These are phyloP conservation scores for Percina caprodes DNA, from an alignment of 2,113 vertebrate species.

Conservation along the genomic window DNA sequence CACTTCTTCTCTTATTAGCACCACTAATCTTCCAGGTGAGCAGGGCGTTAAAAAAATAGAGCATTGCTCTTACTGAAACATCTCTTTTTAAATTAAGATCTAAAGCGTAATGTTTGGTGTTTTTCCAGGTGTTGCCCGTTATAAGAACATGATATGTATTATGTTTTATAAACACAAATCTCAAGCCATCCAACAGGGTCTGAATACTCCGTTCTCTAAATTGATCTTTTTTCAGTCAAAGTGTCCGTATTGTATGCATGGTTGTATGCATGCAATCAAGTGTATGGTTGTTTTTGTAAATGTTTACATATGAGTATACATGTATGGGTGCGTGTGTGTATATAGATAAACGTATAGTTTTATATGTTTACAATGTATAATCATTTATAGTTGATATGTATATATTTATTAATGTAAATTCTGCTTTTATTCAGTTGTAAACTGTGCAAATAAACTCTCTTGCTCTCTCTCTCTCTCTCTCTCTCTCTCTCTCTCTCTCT, in stretches of 20 bases:
- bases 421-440: no score
- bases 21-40: neutral
- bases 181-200: neutral
- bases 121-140: neutral
- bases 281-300: no score
- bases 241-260: no score
- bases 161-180: neutral
- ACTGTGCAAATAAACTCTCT: neutral
- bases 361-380: no score
- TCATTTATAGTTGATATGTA: no score
- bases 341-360: no score
- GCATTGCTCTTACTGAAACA: neutral
- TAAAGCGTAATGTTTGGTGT: neutral
- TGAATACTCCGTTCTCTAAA: no score
- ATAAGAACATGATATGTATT: no score
- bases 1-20: neutral
- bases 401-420: no score
- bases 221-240: neutral
- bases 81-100: neutral
- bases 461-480: neutral
- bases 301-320: no score
- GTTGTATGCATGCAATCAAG: no score
- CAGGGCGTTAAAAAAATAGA: neutral
- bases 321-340: no score
- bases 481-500: slow-evolving; percentile 19